phyloP scores from a whole-genome alignment of 2,113 vertebrate species.

The Datnioides undecimradiatus region DNA sequence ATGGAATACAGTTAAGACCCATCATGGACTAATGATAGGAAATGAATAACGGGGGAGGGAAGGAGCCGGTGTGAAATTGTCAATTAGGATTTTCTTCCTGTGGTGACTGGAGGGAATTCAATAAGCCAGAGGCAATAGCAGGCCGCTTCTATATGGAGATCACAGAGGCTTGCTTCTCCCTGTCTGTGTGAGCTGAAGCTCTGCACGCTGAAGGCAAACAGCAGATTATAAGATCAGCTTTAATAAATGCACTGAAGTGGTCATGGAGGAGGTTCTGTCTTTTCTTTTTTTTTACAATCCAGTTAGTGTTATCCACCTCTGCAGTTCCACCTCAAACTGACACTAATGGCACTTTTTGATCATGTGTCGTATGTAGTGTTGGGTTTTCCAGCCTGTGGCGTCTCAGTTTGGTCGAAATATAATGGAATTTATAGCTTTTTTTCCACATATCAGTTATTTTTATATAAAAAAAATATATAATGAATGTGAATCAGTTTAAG shows the following conservation, averaged over 20 bases:
- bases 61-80: constrained; percentile 72
- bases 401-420: background rate
- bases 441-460: too few relatives aligned
- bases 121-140: constrained; percentile 56
- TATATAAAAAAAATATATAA: too few relatives aligned
- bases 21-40: constrained; percentile 70
- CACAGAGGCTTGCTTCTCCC: constrained; percentile 33
- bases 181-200: constrained; percentile 30
- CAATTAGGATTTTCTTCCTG: constrained; percentile 77
- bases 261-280: background rate
- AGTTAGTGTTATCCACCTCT: constrained; percentile 26
- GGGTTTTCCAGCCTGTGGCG: background rate
- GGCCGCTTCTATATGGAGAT: constrained; percentile 35
- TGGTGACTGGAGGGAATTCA: constrained; percentile 62
- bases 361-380: background rate
- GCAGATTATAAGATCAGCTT: constrained; percentile 39
- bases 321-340: background rate
- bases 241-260: constrained; percentile 25
- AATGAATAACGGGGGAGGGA: constrained; percentile 66
- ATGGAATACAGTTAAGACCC: constrained; percentile 64
- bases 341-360: background rate
- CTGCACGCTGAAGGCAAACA: constrained; percentile 21
- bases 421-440: too few relatives aligned
- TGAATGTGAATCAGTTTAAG: too few relatives aligned
- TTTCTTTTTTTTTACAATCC: background rate